Conservation (phyloP, 2,888 invertebrate species). For the Cerastis rubricosa region DNA sequence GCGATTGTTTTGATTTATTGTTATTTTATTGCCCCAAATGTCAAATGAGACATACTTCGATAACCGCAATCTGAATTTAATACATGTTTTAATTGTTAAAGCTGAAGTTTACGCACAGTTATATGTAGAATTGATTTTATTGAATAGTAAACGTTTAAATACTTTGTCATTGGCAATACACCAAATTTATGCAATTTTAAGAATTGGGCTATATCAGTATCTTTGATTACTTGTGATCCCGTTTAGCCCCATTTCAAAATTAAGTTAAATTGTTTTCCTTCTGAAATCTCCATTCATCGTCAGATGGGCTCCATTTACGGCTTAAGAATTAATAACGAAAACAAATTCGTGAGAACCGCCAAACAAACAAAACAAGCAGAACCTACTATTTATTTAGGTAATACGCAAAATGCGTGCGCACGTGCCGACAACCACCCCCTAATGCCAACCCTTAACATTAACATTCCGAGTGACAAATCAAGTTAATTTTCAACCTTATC, state of each 20-base stretch:
- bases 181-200: too few relatives aligned
- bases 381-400: slow-evolving; percentile 88
- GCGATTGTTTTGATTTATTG: slow-evolving; percentile 51
- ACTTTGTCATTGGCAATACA: neutral
- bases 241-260: slow-evolving; percentile 5
- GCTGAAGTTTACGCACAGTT: neutral
- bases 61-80: slow-evolving; percentile 23
- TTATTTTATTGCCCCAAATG: slow-evolving; percentile 44
- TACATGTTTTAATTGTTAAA: slow-evolving; percentile 20
- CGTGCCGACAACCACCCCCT: slow-evolving; percentile 81
- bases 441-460: slow-evolving; percentile 64
- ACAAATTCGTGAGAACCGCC: slow-evolving; percentile 84
- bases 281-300: slow-evolving; percentile 31
- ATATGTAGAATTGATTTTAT: neutral
- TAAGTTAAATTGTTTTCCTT: slow-evolving; percentile 23
- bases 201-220: neutral
- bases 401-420: slow-evolving; percentile 88
- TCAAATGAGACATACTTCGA: slow-evolving; percentile 37
- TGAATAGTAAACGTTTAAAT: neutral
- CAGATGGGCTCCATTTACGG: slow-evolving; percentile 47
- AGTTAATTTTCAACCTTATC: slow-evolving; percentile 70
- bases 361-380: slow-evolving; percentile 78
- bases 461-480: slow-evolving; percentile 40
- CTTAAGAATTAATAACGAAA: slow-evolving; percentile 71
- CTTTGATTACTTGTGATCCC: slow-evolving; percentile 2